These are phyloP conservation scores for Rhinichthys klamathensis DNA, from an alignment of 2,113 vertebrate genomes.

Conservation along the genomic window DNA sequence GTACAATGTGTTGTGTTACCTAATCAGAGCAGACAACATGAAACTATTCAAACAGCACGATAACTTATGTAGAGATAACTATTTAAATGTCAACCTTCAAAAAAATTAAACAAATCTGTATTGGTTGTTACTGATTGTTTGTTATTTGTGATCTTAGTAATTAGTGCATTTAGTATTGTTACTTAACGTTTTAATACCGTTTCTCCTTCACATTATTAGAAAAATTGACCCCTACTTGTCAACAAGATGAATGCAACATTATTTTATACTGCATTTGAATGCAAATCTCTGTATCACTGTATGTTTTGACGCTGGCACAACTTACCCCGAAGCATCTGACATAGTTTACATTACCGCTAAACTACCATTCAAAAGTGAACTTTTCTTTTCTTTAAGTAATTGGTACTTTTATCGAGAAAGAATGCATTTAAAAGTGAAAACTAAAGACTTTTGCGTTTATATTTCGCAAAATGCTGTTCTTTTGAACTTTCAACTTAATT, in stretches of 20 bases:
- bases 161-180: not conserved
- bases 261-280: not conserved
- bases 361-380: too few relatives aligned
- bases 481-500: not conserved
- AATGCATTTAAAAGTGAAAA: not conserved
- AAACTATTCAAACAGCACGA: not conserved
- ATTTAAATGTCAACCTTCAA: not conserved
- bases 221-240: not conserved
- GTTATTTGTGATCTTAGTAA: not conserved
- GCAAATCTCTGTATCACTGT: not conserved
- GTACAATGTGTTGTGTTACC: not conserved
- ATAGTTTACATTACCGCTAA: not conserved
- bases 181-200: not conserved
- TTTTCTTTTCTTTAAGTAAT: not conserved
- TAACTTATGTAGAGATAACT: not conserved
- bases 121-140: not conserved
- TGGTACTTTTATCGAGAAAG: not conserved
- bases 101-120: not conserved
- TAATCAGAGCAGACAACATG: not conserved
- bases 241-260: not conserved
- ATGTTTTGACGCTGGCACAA: not conserved
- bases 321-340: not conserved
- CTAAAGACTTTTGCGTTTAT: not conserved
- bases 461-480: not conserved
- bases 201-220: not conserved